Evolutionary conservation across 2,113 vertebrate species (phyloP), one percentile per base, ranked within the genome.

Genomic region (Panthera tigris): DNA sequence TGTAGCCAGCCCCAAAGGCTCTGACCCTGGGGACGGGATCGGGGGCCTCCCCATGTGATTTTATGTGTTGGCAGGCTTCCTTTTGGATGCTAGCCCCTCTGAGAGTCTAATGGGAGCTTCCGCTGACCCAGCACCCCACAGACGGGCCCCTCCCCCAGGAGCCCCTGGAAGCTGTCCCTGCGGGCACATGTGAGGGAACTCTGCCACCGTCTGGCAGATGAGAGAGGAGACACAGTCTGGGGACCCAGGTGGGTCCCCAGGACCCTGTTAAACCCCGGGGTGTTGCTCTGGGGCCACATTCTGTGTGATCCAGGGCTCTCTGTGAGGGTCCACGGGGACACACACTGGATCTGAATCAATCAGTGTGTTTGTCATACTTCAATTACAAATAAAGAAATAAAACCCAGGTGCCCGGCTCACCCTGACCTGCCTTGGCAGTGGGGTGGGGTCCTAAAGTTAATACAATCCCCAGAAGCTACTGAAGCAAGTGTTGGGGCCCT

Each of bases 221-320:
- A 83, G 29, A 21, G 27, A 57, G 21, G 41, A n/a, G 3, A 41
- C 21, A 2, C 18, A 16, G 78, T 36, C 68, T 48, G 18, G 31
- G 15, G 68, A 84, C 29, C 10, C 27, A 19, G 0, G 5, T 31
- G 19, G 48, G 36, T 9, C 39, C 65, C 41, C 4, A 16, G 52
- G 31, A 45, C 48, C 14, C 48, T 29, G 6, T 8, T 31, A 16
- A 50, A 65, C 25, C 21, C 81, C 33, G 3, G n/a, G 45, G 73
- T 45, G 9, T 8, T 2, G 1, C 39, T 48, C 39, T 29, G 18
- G 1, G 33, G 69, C 16, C 45, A 7, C 0, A 3, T 36, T 48
- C 36, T 23, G 3, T 4, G 2, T 31, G 55, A 3, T 21, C n/a
- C 3, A 0, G n/a, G 65, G 52, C n/a, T 92, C 21, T 6, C 41